Base-by-base conservation (phyloP, 2,113 vertebrate genomes). In the Forbesichthys papilliferus region DNA sequence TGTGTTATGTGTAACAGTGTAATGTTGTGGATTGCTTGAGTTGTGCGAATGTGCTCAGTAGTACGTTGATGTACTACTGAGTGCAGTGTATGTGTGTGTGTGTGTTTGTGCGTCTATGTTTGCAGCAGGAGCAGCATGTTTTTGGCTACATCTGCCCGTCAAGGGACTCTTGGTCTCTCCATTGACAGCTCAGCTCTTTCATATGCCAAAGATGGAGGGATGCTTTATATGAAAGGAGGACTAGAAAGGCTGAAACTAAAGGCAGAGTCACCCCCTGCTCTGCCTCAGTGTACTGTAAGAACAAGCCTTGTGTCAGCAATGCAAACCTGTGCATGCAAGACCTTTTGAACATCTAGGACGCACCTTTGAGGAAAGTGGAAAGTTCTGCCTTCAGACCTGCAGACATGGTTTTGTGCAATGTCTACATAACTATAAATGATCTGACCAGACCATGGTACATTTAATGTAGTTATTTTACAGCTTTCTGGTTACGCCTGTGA, bases 111-210 rank as follows among this genome's bases (percentile, higher is more conserved):
- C 14, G 13, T 36, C 27, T 62, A 52, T 27, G 51, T 59, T 74
- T 59, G 68, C 60, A 11, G 3, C 63, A 46, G 48, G 71, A 60
- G 66, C 55, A 36, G 63, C 52, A 13, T 68, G 47, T 64, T 14
- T 77, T 1, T 55, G 67, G 51, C 47, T 36, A 18, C 11, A 36
- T 75, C 66, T 81, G 77, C 69, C 80, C 83, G 74, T 14, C 16
- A 1, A 75, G 75, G 80, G 75, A 48, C 20, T 68, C 61, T 36
- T 68, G 18, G 64, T 61, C 64, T 69, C 61, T 66, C 60, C 52
- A 54, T 81, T 81, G 82, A 78, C 58, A 60, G n/a, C 6, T 57
- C 66, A 18, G n/a, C 5, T 27, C 48, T 71, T 82, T 84, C 54
- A 82, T 77, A 66, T 60, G 34, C 53, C 68, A 34, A 14, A 57